A percentile compares a stretch with the other conserved stretches of the same genome.
These are phyloP conservation scores for Lasioglossum vierecki DNA, from an alignment of 2,888 invertebrate species.

Conservation along the genomic window DNA sequence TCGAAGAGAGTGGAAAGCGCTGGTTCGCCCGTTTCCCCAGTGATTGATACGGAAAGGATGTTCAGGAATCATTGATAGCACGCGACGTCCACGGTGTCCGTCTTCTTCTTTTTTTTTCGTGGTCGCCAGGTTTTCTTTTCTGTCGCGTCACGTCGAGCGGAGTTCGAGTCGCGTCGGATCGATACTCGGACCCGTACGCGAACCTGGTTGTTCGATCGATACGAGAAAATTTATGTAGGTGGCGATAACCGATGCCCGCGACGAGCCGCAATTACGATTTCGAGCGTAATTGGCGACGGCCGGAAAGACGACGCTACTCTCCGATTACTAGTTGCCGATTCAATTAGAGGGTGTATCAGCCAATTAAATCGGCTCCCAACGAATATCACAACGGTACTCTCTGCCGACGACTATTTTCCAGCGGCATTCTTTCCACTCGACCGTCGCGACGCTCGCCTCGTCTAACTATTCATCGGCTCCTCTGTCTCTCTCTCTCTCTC, in stretches of 20 bases:
- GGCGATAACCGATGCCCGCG: not conserved
- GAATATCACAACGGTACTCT: slow-evolving; percentile 24
- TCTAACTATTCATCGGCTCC: not conserved
- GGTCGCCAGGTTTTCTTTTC: not conserved
- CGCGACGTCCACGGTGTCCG: not conserved
- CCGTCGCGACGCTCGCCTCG: not conserved
- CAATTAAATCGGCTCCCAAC: slow-evolving; percentile 45
- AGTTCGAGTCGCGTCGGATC: not conserved
- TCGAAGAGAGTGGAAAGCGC: not conserved
- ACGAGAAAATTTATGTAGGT: not conserved
- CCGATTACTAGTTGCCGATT: slow-evolving; percentile 28
- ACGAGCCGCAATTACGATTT: slow-evolving; percentile 33
- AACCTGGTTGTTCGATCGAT: not conserved
- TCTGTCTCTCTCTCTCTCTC: not conserved
- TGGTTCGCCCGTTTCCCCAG: not conserved
- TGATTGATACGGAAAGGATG: not conserved
- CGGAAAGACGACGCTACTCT: slow-evolving; percentile 30
- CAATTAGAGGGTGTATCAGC: slow-evolving; percentile 33
- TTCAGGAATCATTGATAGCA: slow-evolving; percentile 20
- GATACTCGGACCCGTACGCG: not conserved
- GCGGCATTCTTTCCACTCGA: not conserved
- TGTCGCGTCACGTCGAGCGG: not conserved
- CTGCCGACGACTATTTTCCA: slow-evolving; percentile 17
- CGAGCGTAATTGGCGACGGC: slow-evolving; percentile 29
- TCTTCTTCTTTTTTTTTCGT: not conserved